Percentiles rank a stretch among this genome's conserved stretches.
Evolutionary conservation across 2,888 invertebrate species (phyloP).

Genomic region (Leptogaster cylindrica): DNA sequence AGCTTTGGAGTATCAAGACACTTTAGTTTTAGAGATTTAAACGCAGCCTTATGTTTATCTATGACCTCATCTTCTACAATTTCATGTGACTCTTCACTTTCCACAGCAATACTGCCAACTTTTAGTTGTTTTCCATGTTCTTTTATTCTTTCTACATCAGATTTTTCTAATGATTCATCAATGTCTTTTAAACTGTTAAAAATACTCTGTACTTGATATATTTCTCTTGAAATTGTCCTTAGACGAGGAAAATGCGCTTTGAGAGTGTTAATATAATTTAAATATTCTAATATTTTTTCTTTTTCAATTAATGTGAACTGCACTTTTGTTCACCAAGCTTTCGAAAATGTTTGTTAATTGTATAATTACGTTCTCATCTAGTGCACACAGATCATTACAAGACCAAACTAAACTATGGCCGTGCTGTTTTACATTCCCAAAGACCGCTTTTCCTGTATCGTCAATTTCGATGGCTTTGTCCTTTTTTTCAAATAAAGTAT

Average conservation of each 20-base stretch:
- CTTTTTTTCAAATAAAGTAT: background rate
- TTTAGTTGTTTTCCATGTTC: constrained; percentile 10
- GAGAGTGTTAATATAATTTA: constrained; percentile 14
- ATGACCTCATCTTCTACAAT: constrained; percentile 12
- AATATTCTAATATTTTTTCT: background rate
- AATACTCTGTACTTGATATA: constrained; percentile 8
- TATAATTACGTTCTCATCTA: constrained; percentile 7
- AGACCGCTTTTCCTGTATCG: constrained; percentile 9
- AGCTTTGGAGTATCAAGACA: constrained; percentile 5
- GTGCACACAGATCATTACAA: constrained; percentile 4
- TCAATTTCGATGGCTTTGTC: constrained; percentile 6
- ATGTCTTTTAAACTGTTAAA: constrained; percentile 7
- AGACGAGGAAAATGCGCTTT: constrained; percentile 9
- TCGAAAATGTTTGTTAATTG: constrained; percentile 4
- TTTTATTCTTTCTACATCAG: constrained; percentile 1
- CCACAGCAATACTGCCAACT: constrained; percentile 1
- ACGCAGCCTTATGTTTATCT: background rate
- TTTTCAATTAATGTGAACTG: constrained; percentile 10
- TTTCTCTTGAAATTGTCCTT: constrained; percentile 9
- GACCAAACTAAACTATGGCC: constrained; percentile 8
- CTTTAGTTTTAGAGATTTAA: constrained; percentile 11
- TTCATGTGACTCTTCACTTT: constrained; percentile 3
- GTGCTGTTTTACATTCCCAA: constrained; percentile 6
- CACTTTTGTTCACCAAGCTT: constrained; percentile 7
- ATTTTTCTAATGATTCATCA: constrained; percentile 7